Conservation (phyloP, 2,113 vertebrate species). For the Aspiorhynchus laticeps region DNA sequence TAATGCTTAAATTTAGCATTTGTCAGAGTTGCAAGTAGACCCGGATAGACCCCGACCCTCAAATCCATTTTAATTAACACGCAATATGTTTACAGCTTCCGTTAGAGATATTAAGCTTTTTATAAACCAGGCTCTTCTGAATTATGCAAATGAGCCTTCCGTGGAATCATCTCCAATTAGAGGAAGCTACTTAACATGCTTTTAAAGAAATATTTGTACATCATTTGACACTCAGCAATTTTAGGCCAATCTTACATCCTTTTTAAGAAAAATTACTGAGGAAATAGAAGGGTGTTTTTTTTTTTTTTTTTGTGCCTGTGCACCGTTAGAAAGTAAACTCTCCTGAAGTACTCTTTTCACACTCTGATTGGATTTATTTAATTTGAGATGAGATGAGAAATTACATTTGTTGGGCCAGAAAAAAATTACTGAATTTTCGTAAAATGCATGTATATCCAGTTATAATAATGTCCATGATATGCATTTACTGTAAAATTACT, state of each 20-base stretch:
- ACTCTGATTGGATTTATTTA: not conserved
- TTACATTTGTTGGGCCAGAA: not conserved
- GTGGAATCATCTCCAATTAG: constrained; percentile 28
- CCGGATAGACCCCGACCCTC: not conserved
- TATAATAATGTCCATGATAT: not conserved
- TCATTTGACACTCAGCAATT: constrained; percentile 7
- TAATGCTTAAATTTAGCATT: not conserved
- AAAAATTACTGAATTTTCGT: not conserved
- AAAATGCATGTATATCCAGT: not conserved
- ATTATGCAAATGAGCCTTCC: constrained; percentile 26
- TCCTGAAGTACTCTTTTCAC: not conserved
- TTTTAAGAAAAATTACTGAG: not conserved
- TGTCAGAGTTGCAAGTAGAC: not conserved
- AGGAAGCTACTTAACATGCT: constrained; percentile 28
- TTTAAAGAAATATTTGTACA: constrained; percentile 37
- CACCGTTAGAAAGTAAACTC: not conserved
- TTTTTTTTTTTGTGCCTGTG: not conserved
- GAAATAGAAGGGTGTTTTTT: not conserved
- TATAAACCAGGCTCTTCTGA: constrained; percentile 25
- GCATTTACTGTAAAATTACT: not conserved
- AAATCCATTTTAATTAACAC: constrained; percentile 31
- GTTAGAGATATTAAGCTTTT: constrained; percentile 15
- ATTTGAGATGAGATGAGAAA: not conserved
- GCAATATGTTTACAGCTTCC: constrained; percentile 9
- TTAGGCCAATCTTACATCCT: not conserved